These are phyloP conservation scores for Bovichtus diacanthus DNA, from an alignment of 2,797 vertebrate species.

Conservation along the genomic window DNA sequence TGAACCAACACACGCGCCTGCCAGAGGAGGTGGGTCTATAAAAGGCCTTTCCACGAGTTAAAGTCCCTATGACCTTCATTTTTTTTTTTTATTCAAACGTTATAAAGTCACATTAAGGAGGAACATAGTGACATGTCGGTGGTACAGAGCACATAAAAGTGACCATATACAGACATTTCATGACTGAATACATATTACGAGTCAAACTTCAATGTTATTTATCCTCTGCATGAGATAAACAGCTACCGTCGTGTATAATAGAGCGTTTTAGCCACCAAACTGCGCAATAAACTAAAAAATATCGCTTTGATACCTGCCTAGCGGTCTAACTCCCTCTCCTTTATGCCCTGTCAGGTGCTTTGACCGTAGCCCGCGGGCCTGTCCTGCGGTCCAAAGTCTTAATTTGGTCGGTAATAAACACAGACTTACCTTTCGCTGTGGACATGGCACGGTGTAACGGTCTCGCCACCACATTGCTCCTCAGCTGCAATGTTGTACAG, in stretches of 20 bases:
- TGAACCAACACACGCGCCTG: constrained; percentile 43
- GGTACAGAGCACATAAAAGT: neutral
- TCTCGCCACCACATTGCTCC: constrained; percentile 18
- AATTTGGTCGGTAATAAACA: neutral
- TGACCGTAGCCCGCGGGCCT: no score
- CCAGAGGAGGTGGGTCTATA: constrained; percentile 72
- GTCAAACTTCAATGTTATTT: neutral
- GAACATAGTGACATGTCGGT: neutral
- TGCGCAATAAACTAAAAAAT: constrained; percentile 10
- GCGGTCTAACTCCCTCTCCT: no score
- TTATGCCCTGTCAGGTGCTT: neutral
- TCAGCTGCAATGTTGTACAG: constrained; percentile 43
- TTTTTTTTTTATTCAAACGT: neutral
- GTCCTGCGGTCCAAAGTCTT: neutral
- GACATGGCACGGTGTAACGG: constrained; percentile 59
- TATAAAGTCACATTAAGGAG: neutral
- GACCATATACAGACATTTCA: neutral
- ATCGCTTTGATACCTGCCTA: neutral
- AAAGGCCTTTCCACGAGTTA: constrained; percentile 48
- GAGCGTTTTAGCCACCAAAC: neutral
- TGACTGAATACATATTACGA: neutral
- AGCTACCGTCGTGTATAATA: neutral
- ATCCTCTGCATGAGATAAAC: neutral
- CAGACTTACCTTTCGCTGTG: constrained; percentile 63
- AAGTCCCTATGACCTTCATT: constrained; percentile 81